These are phyloP conservation scores for Ploceus nigricollis DNA, from an alignment of 2,113 vertebrate genomes.

Conservation along the genomic window DNA sequence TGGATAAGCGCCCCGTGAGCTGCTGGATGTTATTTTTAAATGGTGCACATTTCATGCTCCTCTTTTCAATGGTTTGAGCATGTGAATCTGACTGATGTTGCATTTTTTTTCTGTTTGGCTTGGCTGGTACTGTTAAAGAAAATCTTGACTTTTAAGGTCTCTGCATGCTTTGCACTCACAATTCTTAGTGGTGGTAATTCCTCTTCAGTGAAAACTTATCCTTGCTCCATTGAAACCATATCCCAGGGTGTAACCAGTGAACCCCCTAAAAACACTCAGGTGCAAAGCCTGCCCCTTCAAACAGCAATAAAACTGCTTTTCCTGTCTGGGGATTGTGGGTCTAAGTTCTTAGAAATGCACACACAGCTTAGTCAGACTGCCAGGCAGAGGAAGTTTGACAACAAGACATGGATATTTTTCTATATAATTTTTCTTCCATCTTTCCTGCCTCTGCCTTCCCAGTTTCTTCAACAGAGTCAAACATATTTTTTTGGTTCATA, in stretches of 20 bases:
- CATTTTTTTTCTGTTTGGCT: neutral
- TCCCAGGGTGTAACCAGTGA: neutral
- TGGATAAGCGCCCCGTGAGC: neutral
- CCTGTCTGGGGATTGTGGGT: accelerated
- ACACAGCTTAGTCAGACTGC: neutral
- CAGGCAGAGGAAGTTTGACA: neutral
- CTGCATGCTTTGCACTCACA: neutral
- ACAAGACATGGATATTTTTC: neutral
- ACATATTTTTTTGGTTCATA: neutral
- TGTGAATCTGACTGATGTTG: neutral
- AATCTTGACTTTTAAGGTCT: neutral
- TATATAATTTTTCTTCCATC: neutral
- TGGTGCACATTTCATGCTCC: neutral
- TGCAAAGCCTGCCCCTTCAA: neutral
- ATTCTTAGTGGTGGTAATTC: neutral
- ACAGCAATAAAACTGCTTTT: neutral
- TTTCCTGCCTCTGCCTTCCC: neutral
- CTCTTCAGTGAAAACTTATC: neutral
- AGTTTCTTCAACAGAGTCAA: neutral
- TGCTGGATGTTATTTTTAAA: neutral
- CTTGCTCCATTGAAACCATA: neutral
- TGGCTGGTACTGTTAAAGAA: neutral
- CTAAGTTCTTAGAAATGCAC: neutral
- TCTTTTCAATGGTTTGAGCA: neutral
- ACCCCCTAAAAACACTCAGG: neutral